Percentiles rank a stretch among this genome's conserved stretches.
Conservation (phyloP, 2,113 vertebrate species). For the Calonectris borealis region DNA sequence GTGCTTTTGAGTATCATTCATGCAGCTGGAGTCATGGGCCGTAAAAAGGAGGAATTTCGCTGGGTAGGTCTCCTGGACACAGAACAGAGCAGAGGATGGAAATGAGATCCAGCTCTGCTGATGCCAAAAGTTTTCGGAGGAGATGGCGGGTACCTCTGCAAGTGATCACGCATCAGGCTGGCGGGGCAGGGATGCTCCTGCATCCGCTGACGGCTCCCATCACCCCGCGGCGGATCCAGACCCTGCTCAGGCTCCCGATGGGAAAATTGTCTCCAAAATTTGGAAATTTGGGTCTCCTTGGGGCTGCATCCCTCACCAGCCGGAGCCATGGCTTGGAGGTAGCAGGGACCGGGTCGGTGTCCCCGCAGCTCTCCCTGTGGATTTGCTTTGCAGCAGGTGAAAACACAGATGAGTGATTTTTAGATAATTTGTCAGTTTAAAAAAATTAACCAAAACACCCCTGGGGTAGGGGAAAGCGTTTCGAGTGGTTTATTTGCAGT, state of each 20-base stretch:
- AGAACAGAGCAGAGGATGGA: constrained; percentile 37
- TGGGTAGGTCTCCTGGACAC: constrained; percentile 9
- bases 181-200: neutral
- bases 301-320: too few relatives aligned
- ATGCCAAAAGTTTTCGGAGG: neutral
- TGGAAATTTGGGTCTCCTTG: neutral
- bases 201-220: neutral
- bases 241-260: neutral
- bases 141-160: neutral
- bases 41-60: constrained; percentile 29
- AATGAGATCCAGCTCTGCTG: constrained; percentile 9
- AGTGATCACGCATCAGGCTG: fast-evolving
- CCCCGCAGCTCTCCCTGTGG: neutral
- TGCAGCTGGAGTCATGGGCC: neutral
- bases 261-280: neutral
- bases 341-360: fast-evolving
- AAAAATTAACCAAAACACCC: neutral
- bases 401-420: neutral
- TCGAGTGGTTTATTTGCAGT: neutral
- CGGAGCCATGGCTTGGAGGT: neutral
- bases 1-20: neutral
- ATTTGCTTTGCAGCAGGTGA: neutral
- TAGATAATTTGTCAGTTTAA: neutral
- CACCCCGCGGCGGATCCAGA: fast-evolving
- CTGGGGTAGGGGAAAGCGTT: neutral